Conservation (phyloP, 2,113 vertebrate species). For the Hydropotes inermis region DNA sequence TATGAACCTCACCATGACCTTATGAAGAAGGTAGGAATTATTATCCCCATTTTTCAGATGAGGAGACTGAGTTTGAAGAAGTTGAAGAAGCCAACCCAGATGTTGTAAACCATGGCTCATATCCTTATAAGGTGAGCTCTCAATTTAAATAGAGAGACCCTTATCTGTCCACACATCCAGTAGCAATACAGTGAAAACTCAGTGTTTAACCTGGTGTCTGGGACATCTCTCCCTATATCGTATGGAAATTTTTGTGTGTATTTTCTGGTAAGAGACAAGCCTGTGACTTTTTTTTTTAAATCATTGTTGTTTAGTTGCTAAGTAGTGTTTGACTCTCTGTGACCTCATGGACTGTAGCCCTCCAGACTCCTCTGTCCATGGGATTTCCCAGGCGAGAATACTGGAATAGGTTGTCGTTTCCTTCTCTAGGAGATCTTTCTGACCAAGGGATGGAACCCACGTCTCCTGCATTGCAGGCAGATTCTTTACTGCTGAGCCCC, state of each 20-base stretch:
- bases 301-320: background rate
- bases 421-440: background rate
- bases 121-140: constrained; percentile 29
- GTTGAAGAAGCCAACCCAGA: constrained; percentile 1
- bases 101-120: constrained; percentile 13
- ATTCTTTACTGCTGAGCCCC: background rate
- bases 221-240: background rate
- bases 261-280: background rate
- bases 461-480: background rate
- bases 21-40: constrained; percentile 46
- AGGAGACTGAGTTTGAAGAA: constrained; percentile 50
- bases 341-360: background rate
- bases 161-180: background rate
- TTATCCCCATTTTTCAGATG: constrained; percentile 43
- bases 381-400: background rate
- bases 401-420: background rate
- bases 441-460: background rate
- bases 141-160: background rate
- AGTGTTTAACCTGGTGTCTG: background rate
- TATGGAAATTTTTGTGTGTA: background rate
- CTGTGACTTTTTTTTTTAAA: background rate
- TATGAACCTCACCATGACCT: background rate
- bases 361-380: background rate
- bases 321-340: background rate
- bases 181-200: background rate